A percentile compares a stretch with the other conserved stretches of the same genome.
Conservation (phyloP, 2,888 invertebrate genomes). For the Arrhopalites spinosus region DNA sequence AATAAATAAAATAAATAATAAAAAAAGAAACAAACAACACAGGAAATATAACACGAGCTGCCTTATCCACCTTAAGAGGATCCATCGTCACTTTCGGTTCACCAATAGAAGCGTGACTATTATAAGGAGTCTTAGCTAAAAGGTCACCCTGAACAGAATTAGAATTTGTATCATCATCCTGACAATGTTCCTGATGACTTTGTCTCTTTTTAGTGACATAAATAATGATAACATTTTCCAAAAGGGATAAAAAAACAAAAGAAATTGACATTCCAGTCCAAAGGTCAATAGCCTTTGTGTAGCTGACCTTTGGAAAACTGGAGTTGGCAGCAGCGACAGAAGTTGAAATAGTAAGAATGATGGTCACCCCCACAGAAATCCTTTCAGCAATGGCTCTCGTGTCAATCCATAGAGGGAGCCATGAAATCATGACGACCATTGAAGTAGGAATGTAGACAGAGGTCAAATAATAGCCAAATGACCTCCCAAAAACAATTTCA, state of each 20-base stretch:
- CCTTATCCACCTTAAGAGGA: too few relatives aligned
- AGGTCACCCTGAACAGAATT: too few relatives aligned
- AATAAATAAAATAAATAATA: too few relatives aligned
- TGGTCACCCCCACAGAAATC: constrained; percentile 23
- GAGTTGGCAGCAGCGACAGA: neutral
- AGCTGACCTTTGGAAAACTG: constrained; percentile 4
- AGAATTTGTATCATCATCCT: too few relatives aligned
- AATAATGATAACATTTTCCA: constrained; percentile 23
- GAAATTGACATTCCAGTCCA: constrained; percentile 11
- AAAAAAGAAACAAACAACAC: too few relatives aligned
- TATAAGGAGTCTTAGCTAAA: too few relatives aligned
- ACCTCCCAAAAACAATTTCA: neutral
- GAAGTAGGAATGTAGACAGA: constrained; percentile 3
- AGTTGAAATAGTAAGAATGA: constrained; percentile 12
- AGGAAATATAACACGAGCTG: too few relatives aligned
- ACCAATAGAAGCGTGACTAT: too few relatives aligned
- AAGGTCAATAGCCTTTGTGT: neutral
- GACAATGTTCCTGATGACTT: too few relatives aligned
- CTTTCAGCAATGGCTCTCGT: neutral
- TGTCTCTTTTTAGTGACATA: constrained; percentile 1
- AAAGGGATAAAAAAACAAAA: neutral
- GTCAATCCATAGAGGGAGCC: constrained; percentile 11
- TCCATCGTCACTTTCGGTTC: too few relatives aligned
- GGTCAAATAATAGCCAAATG: neutral
- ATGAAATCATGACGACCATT: constrained; percentile 2